These are phyloP conservation scores for Calliphora vomitoria DNA, from an alignment of 2,888 invertebrate species.

Conservation along the genomic window DNA sequence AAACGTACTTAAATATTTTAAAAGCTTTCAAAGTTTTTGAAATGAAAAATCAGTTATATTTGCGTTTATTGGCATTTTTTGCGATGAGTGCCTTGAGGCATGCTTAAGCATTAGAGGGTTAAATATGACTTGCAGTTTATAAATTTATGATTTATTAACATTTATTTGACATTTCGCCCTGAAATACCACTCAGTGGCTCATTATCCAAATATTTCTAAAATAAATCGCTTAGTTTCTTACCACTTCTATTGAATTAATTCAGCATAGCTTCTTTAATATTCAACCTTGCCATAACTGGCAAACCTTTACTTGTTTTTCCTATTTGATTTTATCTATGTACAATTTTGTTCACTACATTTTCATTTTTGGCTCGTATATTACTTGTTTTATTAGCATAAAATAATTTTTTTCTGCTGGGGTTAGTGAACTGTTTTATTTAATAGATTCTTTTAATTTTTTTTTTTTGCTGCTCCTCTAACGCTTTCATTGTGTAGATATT, in stretches of 20 bases:
- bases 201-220: no score
- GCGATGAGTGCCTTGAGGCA: no score
- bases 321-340: conserved; percentile 8
- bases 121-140: no score
- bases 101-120: no score
- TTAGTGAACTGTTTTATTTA: conserved; percentile 69
- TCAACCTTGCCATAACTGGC: not conserved
- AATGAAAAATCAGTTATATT: no score
- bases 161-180: no score
- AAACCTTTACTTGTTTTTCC: not conserved
- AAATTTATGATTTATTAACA: no score
- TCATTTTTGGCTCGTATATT: conserved; percentile 48
- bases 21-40: no score
- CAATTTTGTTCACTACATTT: not conserved
- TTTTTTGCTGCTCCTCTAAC: not conserved
- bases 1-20: no score
- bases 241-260: not conserved
- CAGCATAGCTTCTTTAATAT: not conserved
- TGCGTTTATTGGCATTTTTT: no score
- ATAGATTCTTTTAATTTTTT: not conserved
- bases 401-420: conserved; percentile 50
- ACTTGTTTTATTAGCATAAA: conserved; percentile 65
- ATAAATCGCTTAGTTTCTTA: no score
- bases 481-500: not conserved
- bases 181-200: no score